Base-by-base conservation (phyloP, 2,113 vertebrate genomes). In the Cyprinus carpio region DNA sequence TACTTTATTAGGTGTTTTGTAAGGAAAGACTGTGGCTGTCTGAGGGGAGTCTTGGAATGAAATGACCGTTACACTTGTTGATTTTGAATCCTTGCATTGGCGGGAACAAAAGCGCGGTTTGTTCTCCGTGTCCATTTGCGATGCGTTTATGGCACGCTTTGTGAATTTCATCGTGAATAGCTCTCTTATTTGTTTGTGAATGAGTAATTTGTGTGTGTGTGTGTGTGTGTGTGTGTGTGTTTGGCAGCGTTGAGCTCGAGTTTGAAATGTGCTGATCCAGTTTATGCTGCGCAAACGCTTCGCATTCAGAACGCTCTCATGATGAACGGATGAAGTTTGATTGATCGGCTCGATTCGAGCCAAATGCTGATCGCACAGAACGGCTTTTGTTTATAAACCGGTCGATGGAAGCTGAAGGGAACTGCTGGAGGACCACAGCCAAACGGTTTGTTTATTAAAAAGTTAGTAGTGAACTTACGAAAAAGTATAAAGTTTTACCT, bases 221-320 rank as follows among this genome's bases (percentile, higher is more conserved):
- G n/a, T n/a, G n/a, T n/a, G n/a, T n/a, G n/a, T 81, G n/a, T 2
- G 74, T 81, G 77, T 90, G 87, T 90, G 87, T 93, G 83, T 54
- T 62, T 82, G 84, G 69, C 51, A 13, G 54, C 81, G 80, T 92
- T 92, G 92, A 85, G 75, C 91, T n/a, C 5, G 62, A 43, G 37
- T 75, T 49, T 31, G 25, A 84, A 91, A 89, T 90, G 88, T 88
- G 84, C 90, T 90, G 90, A 89, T 77, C 46, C 31, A 40, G 69
- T 46, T 64, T 34, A 29, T 86, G 85, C 88, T 88, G 85, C 18
- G 83, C 87, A 72, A 60, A 67, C 86, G 84, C 58, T 67, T 90
- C 34, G 58, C 86, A 71, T 83, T 87, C 54, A 79, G 43, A 82
- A 72, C 60, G n/a, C 34, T 20, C 5, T 84, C 74, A 62, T 75